Evolutionary conservation across 1,140 invertebrate genomes (phyloP), one percentile per base, ranked within the genome.

Genomic region (Mamestra configurata): DNA sequence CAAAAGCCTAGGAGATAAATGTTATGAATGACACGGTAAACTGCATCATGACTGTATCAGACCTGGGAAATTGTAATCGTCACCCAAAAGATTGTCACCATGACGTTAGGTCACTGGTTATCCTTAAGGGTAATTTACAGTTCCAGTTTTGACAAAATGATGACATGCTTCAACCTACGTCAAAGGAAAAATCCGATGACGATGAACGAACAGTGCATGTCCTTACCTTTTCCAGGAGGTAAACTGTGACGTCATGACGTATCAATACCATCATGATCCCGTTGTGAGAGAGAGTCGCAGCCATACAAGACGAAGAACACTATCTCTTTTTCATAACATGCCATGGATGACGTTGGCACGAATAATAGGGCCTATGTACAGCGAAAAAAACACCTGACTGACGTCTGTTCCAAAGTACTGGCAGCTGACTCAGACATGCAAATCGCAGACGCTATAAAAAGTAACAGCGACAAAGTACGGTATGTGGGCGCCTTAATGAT

Each of bases 401-500:
- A 24, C 20, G 10, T 24, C 15, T 49, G 53, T 24, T 22, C 53
- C 37, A n/a, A 37, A 64, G 61, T 66, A 1, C n/a, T 11, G 1
- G 2, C 11, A 68, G 10, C 37, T 68, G 61, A 43, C 57, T 66
- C 61, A 66, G 35, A 43, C 40, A 68, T 24, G 18, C 35, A 22
- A 66, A 40, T 66, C 61, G 18, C 53, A 0, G 18, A 40, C 35
- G 61, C 57, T n/a, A 51, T 31, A 51, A 70, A 70, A 31, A 49
- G 10, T 31, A 49, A 24, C 66, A 51, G 66, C 66, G 18, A 68
- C 40, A 68, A 51, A 53, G 4, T 31, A 51, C 13, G 43, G 20
- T 70, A 51, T 51, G 66, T 70, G 13, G 22, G 22, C 40, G 40
- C 7, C 61, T n/a, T 49, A 40, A 71, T 53, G 68, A 71, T 53